Percentiles rank a stretch among this genome's conserved stretches.
phyloP scores from a whole-genome alignment of 2,113 vertebrate species.

The Phylloscopus whistleri region DNA sequence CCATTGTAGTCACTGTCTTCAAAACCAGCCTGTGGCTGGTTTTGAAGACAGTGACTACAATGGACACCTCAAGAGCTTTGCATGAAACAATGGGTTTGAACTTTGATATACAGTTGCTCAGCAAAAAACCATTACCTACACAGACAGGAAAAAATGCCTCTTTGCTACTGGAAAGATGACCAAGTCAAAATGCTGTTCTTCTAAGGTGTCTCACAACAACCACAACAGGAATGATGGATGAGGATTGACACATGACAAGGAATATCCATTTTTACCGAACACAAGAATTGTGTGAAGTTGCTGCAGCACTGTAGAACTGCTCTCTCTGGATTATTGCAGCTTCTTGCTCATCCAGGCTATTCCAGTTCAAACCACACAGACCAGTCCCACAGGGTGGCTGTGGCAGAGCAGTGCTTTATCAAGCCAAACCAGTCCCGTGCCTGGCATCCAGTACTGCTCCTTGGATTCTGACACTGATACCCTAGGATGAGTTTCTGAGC shows the following conservation, averaged over 20 bases:
- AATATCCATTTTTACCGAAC: neutral
- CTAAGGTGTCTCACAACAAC: neutral
- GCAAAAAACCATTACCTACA: neutral
- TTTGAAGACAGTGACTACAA: too few species aligned
- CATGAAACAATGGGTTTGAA: neutral
- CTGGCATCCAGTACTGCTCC: neutral
- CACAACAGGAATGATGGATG: neutral
- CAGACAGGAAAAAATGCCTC: neutral
- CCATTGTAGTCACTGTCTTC: neutral
- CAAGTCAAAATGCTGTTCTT: rapidly evolving
- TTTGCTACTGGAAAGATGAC: neutral
- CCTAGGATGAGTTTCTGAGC: neutral
- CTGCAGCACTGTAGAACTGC: neutral
- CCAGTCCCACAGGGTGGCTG: neutral
- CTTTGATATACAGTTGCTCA: neutral
- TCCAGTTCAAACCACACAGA: too few species aligned
- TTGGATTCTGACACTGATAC: neutral
- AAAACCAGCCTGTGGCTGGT: neutral
- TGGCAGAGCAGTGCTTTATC: neutral
- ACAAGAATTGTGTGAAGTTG: neutral
- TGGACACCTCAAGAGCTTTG: neutral
- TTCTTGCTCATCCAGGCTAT: neutral
- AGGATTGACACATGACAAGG: neutral
- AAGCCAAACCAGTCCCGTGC: neutral
- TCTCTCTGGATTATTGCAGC: neutral